Evolutionary conservation across 2,888 invertebrate species (phyloP), one percentile per base, ranked within the genome.

Genomic region (Leistus spinibarbis): DNA sequence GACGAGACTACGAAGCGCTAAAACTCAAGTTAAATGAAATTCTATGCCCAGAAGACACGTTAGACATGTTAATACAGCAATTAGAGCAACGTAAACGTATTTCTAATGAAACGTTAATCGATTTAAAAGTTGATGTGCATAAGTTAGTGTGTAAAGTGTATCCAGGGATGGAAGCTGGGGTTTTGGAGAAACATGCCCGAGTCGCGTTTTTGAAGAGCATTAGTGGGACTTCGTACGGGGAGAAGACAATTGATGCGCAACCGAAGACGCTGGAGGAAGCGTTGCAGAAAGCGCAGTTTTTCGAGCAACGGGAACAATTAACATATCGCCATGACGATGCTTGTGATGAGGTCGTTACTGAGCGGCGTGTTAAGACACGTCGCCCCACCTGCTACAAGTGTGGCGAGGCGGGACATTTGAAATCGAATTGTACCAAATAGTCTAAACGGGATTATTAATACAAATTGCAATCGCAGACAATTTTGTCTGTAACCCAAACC

Each of bases 321-420:
- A 62, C 27, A 24, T 54, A 22, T 17, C 4, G 40, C 53, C 57
- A 13, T 54, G 24, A 62, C 67, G 65, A 40, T 40, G 17, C 16
- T 57, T 72, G 17, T 19, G 72, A 72, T 9, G 66, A 72, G 13
- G 60, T 56, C 57, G 67, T 67, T 40, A 20, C 67, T n/a, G 73
- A 73, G 19, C 20, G 67, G 13, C 27, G 62, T 66, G 13, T 57
- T 1, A 73, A 67, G 54, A 73, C 57, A 53, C 62, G 17, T 7
- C 57, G 54, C 57, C 73, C 67, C 17, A 73, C 65, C n/a, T 73
- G 73, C 62, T 73, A 73, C 67, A 73, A 73, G 22, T 73, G 73
- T 67, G 73, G 73, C 22, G 53, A 73, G 17, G 65, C 40, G 20
- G 73, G 73, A 22, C 73, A 73, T 53, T 57, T 73, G 17, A 73